Evolutionary conservation across 2,113 vertebrate genomes (phyloP).

Genomic region (Dolichallabes microphthalmus): DNA sequence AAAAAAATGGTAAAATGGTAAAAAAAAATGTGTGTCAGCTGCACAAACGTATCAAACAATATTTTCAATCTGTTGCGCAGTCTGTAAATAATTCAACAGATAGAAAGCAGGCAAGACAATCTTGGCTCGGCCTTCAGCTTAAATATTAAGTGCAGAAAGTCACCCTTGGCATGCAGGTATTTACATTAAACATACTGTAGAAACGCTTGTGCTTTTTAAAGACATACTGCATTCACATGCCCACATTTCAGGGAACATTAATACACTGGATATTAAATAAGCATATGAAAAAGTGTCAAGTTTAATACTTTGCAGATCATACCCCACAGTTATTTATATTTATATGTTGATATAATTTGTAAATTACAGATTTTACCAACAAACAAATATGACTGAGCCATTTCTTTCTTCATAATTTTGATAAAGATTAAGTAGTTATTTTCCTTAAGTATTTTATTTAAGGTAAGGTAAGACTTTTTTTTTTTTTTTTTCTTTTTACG

Average conservation of each 20-base stretch:
- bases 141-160: background rate
- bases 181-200: background rate
- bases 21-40: background rate
- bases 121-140: background rate
- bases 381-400: background rate
- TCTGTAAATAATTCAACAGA: background rate
- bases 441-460: no score
- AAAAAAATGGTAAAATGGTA: no score
- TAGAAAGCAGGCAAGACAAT: background rate
- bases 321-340: background rate
- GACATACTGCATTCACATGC: background rate
- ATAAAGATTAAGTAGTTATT: background rate
- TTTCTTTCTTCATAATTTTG: background rate
- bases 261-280: background rate
- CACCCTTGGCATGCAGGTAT: background rate
- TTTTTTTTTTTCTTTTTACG: background rate
- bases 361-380: background rate
- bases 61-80: background rate
- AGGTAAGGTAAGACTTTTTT: no score
- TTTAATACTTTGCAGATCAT: background rate
- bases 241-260: background rate
- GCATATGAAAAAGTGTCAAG: background rate
- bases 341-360: no score
- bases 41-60: background rate
- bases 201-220: background rate